Conservation (phyloP, 2,113 vertebrate genomes). For the Anarhynchus alexandrinus region DNA sequence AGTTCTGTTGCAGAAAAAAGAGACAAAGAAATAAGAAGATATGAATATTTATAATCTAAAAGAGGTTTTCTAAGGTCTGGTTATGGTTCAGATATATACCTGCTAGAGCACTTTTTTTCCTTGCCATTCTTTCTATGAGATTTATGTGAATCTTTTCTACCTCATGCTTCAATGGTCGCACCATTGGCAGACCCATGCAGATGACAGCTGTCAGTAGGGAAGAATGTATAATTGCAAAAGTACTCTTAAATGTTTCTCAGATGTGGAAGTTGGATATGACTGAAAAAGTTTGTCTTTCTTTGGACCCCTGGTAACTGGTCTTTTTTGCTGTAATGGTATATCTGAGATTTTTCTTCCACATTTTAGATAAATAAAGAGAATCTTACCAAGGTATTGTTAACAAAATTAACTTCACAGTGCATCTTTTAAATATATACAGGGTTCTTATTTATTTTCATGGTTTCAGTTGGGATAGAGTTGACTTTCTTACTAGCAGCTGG, state of each 20-base stretch:
- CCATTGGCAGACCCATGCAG: background rate
- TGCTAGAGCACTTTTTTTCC: background rate
- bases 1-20: background rate
- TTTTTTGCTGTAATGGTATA: background rate
- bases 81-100: background rate
- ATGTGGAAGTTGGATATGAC: background rate
- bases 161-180: fast-evolving
- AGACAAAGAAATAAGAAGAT: background rate
- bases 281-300: background rate
- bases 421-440: background rate
- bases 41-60: background rate
- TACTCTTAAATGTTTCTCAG: background rate
- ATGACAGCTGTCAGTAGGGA: background rate
- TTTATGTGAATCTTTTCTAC: background rate
- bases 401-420: background rate
- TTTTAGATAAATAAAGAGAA: background rate
- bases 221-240: background rate
- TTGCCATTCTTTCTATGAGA: background rate
- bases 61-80: background rate
- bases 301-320: background rate
- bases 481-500: background rate
- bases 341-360: background rate
- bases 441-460: background rate
- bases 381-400: background rate
- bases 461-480: background rate